phyloP scores from a whole-genome alignment of 1,140 invertebrate species.

The Drosophila watanabei region DNA sequence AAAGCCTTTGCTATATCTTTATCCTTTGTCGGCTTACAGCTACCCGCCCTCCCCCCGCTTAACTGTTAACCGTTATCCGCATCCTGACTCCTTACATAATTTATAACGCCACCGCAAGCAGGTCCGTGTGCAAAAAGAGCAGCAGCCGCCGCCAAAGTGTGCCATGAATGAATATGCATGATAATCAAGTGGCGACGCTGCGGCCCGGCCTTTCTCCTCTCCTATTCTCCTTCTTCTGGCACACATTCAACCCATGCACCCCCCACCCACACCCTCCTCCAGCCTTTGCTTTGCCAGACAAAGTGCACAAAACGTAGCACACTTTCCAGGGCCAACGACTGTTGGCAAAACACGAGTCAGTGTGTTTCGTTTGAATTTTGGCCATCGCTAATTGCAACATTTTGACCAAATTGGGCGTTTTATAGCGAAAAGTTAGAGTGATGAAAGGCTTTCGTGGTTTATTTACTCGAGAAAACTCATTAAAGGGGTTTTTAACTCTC shows the following conservation, averaged over 20 bases:
- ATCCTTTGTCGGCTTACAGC: neutral
- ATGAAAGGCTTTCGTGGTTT: neutral
- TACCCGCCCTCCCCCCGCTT: neutral
- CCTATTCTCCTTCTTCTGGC: neutral
- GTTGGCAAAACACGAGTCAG: neutral
- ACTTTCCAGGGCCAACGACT: conserved; percentile 7
- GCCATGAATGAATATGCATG: conserved; percentile 53
- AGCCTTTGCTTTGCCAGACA: neutral
- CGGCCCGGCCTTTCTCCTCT: neutral
- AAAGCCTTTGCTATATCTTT: neutral
- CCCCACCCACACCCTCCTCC: neutral
- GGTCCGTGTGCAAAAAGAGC: conserved; percentile 4
- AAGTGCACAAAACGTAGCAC: conserved; percentile 25
- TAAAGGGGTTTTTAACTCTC: neutral
- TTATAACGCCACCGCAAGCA: conserved; percentile 6
- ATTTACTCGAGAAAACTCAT: no score
- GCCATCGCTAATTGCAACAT: conserved; percentile 4
- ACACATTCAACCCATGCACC: neutral
- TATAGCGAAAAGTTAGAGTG: neutral
- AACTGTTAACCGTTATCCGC: neutral
- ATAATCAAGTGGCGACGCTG: conserved; percentile 49
- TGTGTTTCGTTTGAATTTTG: conserved; percentile 5
- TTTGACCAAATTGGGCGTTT: neutral
- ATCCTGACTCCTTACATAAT: conserved; percentile 21
- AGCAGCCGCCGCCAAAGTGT: conserved; percentile 30